Conservation (phyloP, 2,797 vertebrate species). For the Esox masquinongy region DNA sequence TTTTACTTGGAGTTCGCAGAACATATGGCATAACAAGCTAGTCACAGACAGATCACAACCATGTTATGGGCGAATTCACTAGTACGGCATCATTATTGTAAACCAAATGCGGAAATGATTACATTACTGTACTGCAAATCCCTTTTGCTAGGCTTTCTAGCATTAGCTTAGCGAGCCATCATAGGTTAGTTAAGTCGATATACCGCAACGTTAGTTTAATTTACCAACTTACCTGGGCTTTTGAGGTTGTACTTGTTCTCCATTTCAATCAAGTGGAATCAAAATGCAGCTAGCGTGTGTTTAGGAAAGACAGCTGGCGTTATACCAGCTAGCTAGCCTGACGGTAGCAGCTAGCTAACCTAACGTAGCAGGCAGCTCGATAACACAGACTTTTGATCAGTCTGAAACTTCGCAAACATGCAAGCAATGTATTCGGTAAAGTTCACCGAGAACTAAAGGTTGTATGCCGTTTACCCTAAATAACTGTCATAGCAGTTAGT, state of each 20-base stretch:
- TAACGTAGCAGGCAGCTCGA: neutral
- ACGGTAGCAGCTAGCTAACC: neutral
- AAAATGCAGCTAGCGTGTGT: neutral
- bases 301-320: neutral
- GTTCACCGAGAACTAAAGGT: neutral
- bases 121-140: neutral
- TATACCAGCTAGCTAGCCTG: neutral
- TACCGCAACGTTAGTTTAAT: neutral
- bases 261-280: conserved; percentile 50
- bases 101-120: neutral
- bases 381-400: neutral
- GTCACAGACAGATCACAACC: neutral
- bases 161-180: neutral
- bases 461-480: neutral
- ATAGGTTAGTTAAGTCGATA: neutral
- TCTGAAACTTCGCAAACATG: neutral
- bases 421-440: neutral
- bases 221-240: conserved; percentile 72
- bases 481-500: neutral
- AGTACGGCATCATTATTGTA: neutral
- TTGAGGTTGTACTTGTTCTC: conserved; percentile 80
- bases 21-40: neutral
- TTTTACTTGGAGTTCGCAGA: neutral
- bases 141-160: neutral
- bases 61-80: neutral